Percentiles rank a stretch among this genome's conserved stretches.
These are phyloP conservation scores for Erpornis zantholeuca DNA, from an alignment of 2,113 vertebrate species.

Conservation along the genomic window DNA sequence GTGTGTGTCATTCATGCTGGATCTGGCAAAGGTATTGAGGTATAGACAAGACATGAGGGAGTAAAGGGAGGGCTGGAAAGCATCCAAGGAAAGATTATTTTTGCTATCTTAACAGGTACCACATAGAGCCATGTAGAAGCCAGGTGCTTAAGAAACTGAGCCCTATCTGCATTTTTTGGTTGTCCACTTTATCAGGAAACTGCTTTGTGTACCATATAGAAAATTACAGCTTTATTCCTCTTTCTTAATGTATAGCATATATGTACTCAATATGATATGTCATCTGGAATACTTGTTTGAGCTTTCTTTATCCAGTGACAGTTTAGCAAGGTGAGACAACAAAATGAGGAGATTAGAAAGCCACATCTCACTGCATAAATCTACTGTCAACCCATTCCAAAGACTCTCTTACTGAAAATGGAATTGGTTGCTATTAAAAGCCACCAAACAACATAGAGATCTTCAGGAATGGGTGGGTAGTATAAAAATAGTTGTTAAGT, in stretches of 20 bases:
- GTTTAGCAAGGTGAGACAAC: not conserved
- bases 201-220: not conserved
- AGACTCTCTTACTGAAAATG: not conserved
- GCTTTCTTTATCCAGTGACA: not conserved
- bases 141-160: not conserved
- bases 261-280: not conserved
- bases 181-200: not conserved
- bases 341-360: not conserved
- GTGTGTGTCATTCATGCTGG: not conserved
- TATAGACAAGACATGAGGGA: not conserved
- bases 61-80: not conserved
- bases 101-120: not conserved
- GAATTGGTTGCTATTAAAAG: not conserved
- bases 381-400: not conserved
- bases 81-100: not conserved
- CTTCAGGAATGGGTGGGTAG: not conserved
- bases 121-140: not conserved
- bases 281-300: not conserved
- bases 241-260: not conserved
- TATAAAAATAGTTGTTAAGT: not conserved
- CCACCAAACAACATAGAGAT: not conserved
- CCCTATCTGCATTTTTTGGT: not conserved
- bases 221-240: not conserved
- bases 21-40: constrained; percentile 1
- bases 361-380: not conserved